Percentiles rank a stretch among this genome's conserved stretches.
Evolutionary conservation across 2,888 invertebrate species (phyloP).

Genomic region (Hemicrepidius hirtus): DNA sequence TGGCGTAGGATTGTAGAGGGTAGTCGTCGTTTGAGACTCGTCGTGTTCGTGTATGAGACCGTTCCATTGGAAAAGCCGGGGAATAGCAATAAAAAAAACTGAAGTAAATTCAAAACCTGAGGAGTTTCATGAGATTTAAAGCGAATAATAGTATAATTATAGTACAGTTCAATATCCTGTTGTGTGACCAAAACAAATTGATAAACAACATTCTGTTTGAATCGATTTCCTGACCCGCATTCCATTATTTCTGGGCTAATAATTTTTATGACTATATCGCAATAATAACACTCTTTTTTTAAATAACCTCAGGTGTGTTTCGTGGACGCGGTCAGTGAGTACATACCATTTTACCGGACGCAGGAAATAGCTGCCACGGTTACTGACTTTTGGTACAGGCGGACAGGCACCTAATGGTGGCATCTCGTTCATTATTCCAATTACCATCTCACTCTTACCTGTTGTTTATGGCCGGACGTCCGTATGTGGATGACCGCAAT

Average conservation of each 20-base stretch:
- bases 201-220: neutral
- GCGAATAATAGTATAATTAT: too few species aligned
- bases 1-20: too few species aligned
- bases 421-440: slow-evolving; percentile 50
- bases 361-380: slow-evolving; percentile 55
- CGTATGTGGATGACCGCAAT: slow-evolving; percentile 54
- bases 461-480: slow-evolving; percentile 59
- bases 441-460: slow-evolving; percentile 51
- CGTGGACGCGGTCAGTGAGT: slow-evolving; percentile 48
- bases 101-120: too few species aligned
- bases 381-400: slow-evolving; percentile 50
- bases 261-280: slow-evolving; percentile 4
- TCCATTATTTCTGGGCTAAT: slow-evolving; percentile 13
- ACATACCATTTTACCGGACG: slow-evolving; percentile 50
- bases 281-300: slow-evolving; percentile 13
- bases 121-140: too few species aligned
- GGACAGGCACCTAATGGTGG: slow-evolving; percentile 42
- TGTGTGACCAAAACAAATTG: neutral
- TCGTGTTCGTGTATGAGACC: too few species aligned
- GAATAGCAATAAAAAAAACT: too few species aligned
- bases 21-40: too few species aligned
- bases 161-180: too few species aligned
- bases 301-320: slow-evolving; percentile 42
- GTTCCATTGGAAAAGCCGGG: too few species aligned
- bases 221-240: slow-evolving; percentile 8